These are phyloP conservation scores for Archips xylosteana DNA, from an alignment of 2,888 invertebrate species.

Conservation along the genomic window DNA sequence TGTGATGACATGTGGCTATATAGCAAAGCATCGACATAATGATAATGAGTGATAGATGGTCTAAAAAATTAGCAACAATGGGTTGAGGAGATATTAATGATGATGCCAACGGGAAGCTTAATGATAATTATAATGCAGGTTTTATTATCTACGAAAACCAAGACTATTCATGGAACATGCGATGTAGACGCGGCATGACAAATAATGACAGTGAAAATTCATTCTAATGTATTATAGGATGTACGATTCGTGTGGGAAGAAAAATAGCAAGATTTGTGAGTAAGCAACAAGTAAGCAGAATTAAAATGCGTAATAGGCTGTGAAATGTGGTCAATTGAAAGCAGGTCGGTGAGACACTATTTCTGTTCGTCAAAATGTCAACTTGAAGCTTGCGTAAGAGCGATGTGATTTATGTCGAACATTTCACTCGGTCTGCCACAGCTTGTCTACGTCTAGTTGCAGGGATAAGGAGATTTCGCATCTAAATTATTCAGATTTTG, in stretches of 20 bases:
- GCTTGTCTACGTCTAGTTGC: neutral
- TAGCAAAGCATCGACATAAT: conserved; percentile 18
- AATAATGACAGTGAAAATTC: neutral
- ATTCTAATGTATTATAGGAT: neutral
- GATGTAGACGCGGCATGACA: neutral
- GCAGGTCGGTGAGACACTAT: conserved; percentile 65
- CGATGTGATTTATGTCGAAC: conserved; percentile 60
- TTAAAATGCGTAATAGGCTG: conserved; percentile 1
- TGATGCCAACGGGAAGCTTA: neutral
- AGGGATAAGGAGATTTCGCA: too few species aligned
- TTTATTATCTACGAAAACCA: neutral
- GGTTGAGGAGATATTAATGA: neutral
- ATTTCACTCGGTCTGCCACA: conserved; percentile 51
- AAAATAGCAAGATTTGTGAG: neutral
- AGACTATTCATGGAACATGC: neutral
- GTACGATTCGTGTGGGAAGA: neutral
- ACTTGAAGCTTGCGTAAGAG: conserved; percentile 73
- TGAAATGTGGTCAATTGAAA: conserved; percentile 46
- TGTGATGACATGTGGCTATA: conserved; percentile 40
- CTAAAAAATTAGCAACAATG: neutral
- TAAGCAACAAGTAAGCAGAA: neutral
- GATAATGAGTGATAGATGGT: neutral
- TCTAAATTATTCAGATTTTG: too few species aligned
- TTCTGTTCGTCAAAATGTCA: conserved; percentile 81
- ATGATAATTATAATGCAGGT: neutral